A percentile compares a stretch with the other conserved stretches of the same genome.
phyloP scores from a whole-genome alignment of 2,888 invertebrate genomes.

The Amaurobius ferox region DNA sequence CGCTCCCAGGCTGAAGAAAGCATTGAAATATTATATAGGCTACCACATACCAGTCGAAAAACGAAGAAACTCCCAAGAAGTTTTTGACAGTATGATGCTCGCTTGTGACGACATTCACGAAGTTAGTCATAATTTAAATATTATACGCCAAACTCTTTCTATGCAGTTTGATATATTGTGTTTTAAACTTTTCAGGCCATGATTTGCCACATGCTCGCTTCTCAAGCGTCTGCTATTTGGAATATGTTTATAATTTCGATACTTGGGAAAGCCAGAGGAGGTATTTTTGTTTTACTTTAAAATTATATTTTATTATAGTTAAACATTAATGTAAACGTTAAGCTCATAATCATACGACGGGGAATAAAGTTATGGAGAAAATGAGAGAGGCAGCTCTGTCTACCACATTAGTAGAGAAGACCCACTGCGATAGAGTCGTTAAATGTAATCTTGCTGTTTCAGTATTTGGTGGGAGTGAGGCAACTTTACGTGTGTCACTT shows the following conservation, averaged over 20 bases:
- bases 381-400: too few species aligned
- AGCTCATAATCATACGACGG: too few species aligned
- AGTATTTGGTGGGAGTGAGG: too few species aligned
- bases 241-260: slow-evolving; percentile 32
- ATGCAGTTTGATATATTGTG: not conserved
- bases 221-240: slow-evolving; percentile 32
- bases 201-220: not conserved
- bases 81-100: not conserved
- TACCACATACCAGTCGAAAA: slow-evolving; percentile 15
- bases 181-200: slow-evolving; percentile 15
- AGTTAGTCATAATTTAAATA: not conserved
- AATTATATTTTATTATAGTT: too few species aligned
- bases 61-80: not conserved
- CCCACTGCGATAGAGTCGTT: too few species aligned
- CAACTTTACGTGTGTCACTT: too few species aligned
- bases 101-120: not conserved
- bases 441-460: too few species aligned
- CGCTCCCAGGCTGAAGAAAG: not conserved
- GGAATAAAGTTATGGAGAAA: too few species aligned
- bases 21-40: not conserved
- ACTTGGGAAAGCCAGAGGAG: slow-evolving; percentile 24
- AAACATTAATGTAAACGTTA: too few species aligned
- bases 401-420: too few species aligned
- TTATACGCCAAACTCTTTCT: not conserved
- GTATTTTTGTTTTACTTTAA: too few species aligned